Evolutionary conservation across 2,888 invertebrate species (phyloP), one percentile per base, ranked within the genome.

Genomic region (Scaptomyza reducta): DNA sequence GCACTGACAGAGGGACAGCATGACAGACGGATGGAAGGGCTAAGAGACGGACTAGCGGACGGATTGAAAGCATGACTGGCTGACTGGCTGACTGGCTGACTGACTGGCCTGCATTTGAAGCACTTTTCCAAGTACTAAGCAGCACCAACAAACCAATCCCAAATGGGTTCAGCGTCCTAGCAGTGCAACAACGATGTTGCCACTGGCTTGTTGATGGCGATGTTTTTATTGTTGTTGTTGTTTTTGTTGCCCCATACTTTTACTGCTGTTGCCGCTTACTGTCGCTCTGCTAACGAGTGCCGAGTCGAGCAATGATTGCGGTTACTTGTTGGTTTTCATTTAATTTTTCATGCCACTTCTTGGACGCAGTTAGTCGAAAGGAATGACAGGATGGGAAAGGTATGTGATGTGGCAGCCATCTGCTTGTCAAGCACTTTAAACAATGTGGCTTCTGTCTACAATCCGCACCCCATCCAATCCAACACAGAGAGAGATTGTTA

Each of bases 351-450:
- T 86, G 88, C 65, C 86, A 86, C 68, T 72, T 74, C 85, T 74
- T 70, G 50, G 77, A 57, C 41, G 25, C 46, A 64, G 59, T 55
- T 74, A 47, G 47, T 47, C 60, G 40, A 33, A 33, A 14, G 38
- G 16, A 10, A 16, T 1, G 16, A 16, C 29, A 33, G 35, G 35
- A 44, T 25, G 14, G 44, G 27, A 53, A 64, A 77, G 77, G 78
- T 50, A 53, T 33, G 33, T 10, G 10, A 40, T 62, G 73, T 47
- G 66, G 72, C 58, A 57, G 76, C 58, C 60, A 54, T 63, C 60
- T 85, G 77, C 79, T 88, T 88, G 88, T 88, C 86, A 88, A 76
- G 88, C 88, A 83, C 83, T 82, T 81, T 87, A 86, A 81, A 87
- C 88, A 88, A 86, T 81, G 83, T 66, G 83, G 72, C 54, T 31